Evolutionary conservation across 1,140 invertebrate species (phyloP).

Genomic region (Bombus pascuorum): DNA sequence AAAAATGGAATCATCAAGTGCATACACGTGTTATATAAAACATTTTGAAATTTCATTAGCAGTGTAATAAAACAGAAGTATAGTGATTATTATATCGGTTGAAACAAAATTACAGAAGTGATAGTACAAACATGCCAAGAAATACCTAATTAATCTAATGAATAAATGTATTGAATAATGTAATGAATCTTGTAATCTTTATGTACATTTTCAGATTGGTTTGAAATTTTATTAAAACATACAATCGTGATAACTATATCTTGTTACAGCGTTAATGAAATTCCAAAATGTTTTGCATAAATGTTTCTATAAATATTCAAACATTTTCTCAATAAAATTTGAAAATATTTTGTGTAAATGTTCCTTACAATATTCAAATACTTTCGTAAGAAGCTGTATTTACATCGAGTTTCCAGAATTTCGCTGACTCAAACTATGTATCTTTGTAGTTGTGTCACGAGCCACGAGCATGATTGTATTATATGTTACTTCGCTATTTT

Average conservation of each 20-base stretch:
- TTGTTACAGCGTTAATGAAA: background rate
- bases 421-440: background rate
- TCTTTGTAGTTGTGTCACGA: background rate
- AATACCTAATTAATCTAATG: no score
- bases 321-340: background rate
- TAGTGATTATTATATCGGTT: no score
- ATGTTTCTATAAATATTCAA: background rate
- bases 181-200: no score
- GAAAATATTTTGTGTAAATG: background rate
- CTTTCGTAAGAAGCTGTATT: background rate
- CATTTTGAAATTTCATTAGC: no score
- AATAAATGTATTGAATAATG: no score
- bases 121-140: no score
- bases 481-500: background rate
- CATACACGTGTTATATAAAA: no score
- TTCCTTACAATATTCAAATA: background rate
- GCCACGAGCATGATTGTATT: background rate
- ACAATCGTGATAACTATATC: background rate
- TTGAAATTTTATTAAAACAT: background rate
- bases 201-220: no score
- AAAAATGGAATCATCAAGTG: no score
- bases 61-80: no score
- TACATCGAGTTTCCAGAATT: slow-evolving; percentile 5
- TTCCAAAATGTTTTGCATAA: background rate
- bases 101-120: no score